Conservation (phyloP, 2,888 invertebrate genomes). For the Geotrupes spiniger region DNA sequence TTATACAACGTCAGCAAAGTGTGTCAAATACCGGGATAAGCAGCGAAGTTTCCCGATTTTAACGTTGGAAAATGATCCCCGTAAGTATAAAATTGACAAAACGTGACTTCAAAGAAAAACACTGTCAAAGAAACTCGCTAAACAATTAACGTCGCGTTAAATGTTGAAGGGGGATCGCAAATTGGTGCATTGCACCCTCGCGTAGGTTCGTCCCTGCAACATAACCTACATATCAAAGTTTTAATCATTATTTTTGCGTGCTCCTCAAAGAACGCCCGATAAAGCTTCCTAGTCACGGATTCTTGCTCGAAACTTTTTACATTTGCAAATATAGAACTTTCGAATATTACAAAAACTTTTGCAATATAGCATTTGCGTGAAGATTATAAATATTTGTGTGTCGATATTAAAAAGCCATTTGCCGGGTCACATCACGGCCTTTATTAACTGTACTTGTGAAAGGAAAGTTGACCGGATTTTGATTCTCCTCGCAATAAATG, state of each 20-base stretch:
- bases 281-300: constrained; percentile 30
- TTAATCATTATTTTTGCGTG: constrained; percentile 7
- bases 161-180: no score
- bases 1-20: no score
- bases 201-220: background rate
- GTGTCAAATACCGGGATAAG: no score
- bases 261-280: background rate
- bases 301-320: constrained; percentile 34
- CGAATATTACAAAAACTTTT: constrained; percentile 34
- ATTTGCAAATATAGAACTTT: constrained; percentile 37
- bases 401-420: constrained; percentile 23
- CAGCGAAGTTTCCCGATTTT: no score
- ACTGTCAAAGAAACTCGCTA: no score
- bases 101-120: no score
- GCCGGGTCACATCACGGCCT: background rate
- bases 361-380: constrained; percentile 19
- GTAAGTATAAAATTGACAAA: no score
- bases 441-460: no score
- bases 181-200: background rate
- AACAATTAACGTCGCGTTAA: no score
- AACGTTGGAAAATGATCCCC: no score
- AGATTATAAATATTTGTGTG: constrained; percentile 23
- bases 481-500: no score
- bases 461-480: no score
- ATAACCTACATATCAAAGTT: constrained; percentile 2